phyloP scores from a whole-genome alignment of 2,888 invertebrate genomes.

The Conomelus anceps region DNA sequence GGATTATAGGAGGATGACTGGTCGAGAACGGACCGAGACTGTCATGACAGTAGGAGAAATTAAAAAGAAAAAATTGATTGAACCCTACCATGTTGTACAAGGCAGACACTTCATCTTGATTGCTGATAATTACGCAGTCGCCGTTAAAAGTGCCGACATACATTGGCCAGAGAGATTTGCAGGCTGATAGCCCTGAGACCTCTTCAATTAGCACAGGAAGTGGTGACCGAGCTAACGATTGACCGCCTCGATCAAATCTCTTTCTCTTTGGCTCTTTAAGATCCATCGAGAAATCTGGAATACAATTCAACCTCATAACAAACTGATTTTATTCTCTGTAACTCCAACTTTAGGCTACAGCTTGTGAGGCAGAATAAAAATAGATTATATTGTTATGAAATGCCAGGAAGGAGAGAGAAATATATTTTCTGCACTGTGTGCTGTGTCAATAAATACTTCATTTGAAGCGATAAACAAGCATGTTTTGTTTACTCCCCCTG shows the following conservation, averaged over 20 bases:
- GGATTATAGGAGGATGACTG: no score
- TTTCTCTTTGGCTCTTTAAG: conserved; percentile 23
- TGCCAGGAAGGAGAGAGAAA: no score
- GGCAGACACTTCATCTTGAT: conserved; percentile 52
- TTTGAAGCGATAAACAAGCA: no score
- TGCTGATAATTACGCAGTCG: conserved; percentile 55
- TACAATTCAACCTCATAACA: background rate
- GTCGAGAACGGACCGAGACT: no score
- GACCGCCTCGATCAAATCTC: background rate
- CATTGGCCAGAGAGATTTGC: conserved; percentile 23
- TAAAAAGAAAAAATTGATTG: no score
- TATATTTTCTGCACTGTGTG: no score
- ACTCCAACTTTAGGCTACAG: no score
- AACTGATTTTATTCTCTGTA: background rate
- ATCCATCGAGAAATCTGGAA: conserved; percentile 16
- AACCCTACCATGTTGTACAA: conserved; percentile 54
- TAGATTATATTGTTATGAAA: no score
- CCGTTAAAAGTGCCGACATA: conserved; percentile 58
- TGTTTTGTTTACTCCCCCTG: no score
- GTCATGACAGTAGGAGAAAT: no score
- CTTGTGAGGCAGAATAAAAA: no score
- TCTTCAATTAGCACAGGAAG: conserved; percentile 30
- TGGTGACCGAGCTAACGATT: conserved; percentile 19
- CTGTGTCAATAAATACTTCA: no score
- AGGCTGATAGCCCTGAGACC: conserved; percentile 14